Evolutionary conservation across 2,888 invertebrate species (phyloP), one percentile per base, ranked within the genome.

Genomic region (Drosophila emarginata): DNA sequence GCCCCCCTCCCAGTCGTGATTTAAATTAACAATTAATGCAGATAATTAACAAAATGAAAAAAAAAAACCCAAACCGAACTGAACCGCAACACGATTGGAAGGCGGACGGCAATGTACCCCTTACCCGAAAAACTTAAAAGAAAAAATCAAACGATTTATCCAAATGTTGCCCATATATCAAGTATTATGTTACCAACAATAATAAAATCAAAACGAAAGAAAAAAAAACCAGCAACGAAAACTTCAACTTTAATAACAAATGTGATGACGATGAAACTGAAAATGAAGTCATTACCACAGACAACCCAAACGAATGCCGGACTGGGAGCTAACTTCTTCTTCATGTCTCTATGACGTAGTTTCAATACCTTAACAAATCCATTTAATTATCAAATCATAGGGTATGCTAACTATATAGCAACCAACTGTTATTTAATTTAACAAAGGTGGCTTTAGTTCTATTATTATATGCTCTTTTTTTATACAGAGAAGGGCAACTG

Each of bases 251-350:
- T 18, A 45, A 36, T 32, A 54, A 62, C 64, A 59, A 68, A 68
- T 68, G 68, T 57, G 54, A 68, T 69, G 69, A 54, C 60, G 37
- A 61, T 52, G 56, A 36, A 61, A 39, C 32, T 58, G 52, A 59
- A 77, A 79, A 80, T 81, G 66, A 81, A 84, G 81, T 81, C 81
- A 81, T 81, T 81, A 81, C 81, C 81, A 79, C 80, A 69, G 78
- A 72, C 78, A 80, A 78, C 69, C 18, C 21, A 18, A 37, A 0
- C 45, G 45, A 45, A 4, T 18, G 45, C 4, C 45, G 45, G 45
- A 4, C 4, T 11, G 9, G 9, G 5, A 1, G 9, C 2, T 9
- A 21, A 45, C 18, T 45, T 45, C 45, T 45, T 45, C 18, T 39
- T 32, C n/a, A 15, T 15, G 7, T 9, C 15, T 45, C 15, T 45